Conservation (phyloP, 2,113 vertebrate species). For the Nothocercus julius region DNA sequence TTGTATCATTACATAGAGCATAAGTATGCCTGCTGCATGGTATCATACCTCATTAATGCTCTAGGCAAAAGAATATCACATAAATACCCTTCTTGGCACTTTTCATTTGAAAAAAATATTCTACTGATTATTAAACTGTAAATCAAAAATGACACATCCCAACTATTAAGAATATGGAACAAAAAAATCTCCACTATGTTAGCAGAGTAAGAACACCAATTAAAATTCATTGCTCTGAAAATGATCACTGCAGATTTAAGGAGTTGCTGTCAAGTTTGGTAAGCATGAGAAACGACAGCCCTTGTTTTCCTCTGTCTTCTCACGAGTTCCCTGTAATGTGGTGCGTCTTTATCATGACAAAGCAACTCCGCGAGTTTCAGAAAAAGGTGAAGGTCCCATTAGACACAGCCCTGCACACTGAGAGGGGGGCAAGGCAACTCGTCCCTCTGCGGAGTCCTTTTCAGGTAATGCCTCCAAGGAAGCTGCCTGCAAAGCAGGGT, state of each 20-base stretch:
- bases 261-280: background rate
- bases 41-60: conserved; percentile 49
- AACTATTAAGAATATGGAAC: background rate
- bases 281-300: background rate
- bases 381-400: background rate
- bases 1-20: conserved; percentile 55
- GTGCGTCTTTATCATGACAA: background rate
- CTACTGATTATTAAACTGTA: conserved; percentile 45
- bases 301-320: background rate
- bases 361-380: background rate
- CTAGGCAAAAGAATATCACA: conserved; percentile 41
- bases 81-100: conserved; percentile 66
- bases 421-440: background rate
- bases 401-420: rapidly evolving
- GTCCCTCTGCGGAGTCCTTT: background rate
- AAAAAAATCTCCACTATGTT: background rate
- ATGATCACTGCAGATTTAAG: background rate
- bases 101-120: conserved; percentile 53
- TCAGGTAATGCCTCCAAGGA: background rate
- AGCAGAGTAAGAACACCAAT: background rate
- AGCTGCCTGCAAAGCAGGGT: background rate
- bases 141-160: conserved; percentile 37
- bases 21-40: conserved; percentile 12
- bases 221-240: conserved; percentile 14
- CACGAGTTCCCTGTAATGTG: background rate